These are phyloP conservation scores for Clarias laeviceps DNA, from an alignment of 2,797 vertebrate genomes.

Conservation along the genomic window DNA sequence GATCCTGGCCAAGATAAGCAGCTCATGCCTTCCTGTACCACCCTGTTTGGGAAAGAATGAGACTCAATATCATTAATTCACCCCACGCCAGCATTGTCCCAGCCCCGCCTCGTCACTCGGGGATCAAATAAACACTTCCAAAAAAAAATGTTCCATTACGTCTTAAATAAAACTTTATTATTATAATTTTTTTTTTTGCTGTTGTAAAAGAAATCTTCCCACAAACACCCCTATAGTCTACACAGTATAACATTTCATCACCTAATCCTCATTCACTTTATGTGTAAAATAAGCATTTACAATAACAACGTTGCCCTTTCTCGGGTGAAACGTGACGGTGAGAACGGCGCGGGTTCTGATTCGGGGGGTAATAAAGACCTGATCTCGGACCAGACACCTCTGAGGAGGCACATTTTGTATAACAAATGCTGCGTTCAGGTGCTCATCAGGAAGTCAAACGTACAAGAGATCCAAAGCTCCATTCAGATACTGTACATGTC, in stretches of 20 bases:
- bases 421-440: slow-evolving; percentile 21
- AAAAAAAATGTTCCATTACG: neutral
- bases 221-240: slow-evolving; percentile 75
- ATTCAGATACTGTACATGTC: neutral
- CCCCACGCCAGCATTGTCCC: neutral
- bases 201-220: slow-evolving; percentile 71
- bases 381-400: slow-evolving; percentile 30
- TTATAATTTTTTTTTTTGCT: neutral
- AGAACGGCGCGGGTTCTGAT: slow-evolving; percentile 1
- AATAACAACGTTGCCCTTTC: slow-evolving; percentile 18
- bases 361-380: slow-evolving; percentile 1
- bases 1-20: slow-evolving; percentile 35
- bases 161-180: slow-evolving; percentile 60
- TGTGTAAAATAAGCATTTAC: slow-evolving; percentile 70
- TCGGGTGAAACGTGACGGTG: neutral
- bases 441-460: slow-evolving; percentile 10
- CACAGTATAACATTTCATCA: slow-evolving; percentile 70
- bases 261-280: slow-evolving; percentile 69
- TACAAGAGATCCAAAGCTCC: slow-evolving; percentile 11
- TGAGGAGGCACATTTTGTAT: slow-evolving; percentile 5
- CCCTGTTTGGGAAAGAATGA: slow-evolving; percentile 39
- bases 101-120: neutral
- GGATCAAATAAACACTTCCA: neutral
- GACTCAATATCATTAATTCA: neutral
- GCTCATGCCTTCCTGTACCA: slow-evolving; percentile 35